Percentiles rank a stretch among this genome's conserved stretches.
Conservation (phyloP, 2,888 invertebrate genomes). For the Corythucha ciliata region DNA sequence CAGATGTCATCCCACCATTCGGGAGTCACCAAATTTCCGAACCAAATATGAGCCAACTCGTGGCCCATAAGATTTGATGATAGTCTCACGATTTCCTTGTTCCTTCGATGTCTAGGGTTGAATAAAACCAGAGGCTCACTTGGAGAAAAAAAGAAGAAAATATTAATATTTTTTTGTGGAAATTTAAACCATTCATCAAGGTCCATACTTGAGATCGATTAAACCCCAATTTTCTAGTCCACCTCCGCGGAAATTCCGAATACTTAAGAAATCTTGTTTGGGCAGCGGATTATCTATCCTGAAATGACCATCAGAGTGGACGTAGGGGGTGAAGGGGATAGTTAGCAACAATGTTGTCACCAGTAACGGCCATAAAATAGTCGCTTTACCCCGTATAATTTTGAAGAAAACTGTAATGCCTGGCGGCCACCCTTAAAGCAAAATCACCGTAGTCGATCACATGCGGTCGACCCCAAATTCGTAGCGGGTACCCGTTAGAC, state of each 20-base stretch:
- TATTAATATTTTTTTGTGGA: not conserved
- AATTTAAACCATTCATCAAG: not conserved
- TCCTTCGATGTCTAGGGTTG: conserved; percentile 37
- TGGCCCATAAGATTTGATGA: conserved; percentile 43
- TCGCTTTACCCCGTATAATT: conserved; percentile 39
- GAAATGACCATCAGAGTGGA: not conserved
- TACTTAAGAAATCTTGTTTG: conserved; percentile 47
- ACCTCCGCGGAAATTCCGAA: conserved; percentile 46
- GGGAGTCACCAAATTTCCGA: conserved; percentile 40
- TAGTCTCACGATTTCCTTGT: conserved; percentile 39
- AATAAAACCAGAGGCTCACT: conserved; percentile 44
- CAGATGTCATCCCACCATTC: conserved; percentile 45
- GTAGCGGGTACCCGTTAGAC: conserved; percentile 3
- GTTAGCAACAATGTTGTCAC: too few species aligned
- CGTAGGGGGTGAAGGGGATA: too few species aligned
- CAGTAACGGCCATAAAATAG: too few species aligned
- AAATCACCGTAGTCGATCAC: conserved; percentile 16
- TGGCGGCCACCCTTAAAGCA: conserved; percentile 42
- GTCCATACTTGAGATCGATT: conserved; percentile 41
- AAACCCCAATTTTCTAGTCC: conserved; percentile 49
- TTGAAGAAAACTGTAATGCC: conserved; percentile 43
- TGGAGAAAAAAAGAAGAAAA: conserved; percentile 12
- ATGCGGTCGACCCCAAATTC: conserved; percentile 19
- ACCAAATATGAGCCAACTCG: conserved; percentile 45
- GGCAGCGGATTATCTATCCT: conserved; percentile 42